Percentiles rank a stretch among this genome's conserved stretches.
These are phyloP conservation scores for Dendrolimus houi DNA, from an alignment of 2,888 invertebrate genomes.

Conservation along the genomic window DNA sequence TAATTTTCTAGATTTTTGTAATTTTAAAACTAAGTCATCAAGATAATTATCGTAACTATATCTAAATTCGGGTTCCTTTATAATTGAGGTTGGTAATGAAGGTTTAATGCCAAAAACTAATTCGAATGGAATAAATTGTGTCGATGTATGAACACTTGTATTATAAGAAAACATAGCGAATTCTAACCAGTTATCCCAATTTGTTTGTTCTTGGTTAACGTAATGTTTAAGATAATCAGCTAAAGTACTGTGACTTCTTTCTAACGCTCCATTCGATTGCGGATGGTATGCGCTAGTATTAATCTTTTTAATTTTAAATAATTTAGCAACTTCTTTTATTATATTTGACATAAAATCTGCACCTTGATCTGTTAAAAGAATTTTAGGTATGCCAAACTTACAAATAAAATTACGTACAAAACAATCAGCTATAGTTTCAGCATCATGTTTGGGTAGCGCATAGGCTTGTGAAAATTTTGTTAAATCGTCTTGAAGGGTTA, in stretches of 20 bases:
- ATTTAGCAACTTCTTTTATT: neutral
- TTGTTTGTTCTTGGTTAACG: neutral
- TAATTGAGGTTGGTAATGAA: neutral
- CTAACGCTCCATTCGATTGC: neutral
- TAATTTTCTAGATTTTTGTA: neutral
- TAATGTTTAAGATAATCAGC: neutral
- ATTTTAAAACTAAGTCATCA: neutral
- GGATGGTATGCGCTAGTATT: neutral
- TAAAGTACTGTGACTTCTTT: neutral
- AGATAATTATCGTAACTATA: neutral
- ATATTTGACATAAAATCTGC: neutral
- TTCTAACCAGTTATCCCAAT: neutral
- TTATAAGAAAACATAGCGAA: neutral
- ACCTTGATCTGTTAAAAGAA: neutral
- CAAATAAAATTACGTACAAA: neutral
- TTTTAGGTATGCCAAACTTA: neutral
- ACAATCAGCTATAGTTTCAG: neutral
- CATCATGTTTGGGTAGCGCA: neutral
- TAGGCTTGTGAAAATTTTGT: neutral
- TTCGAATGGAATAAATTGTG: neutral
- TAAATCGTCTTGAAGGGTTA: neutral
- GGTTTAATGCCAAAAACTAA: neutral
- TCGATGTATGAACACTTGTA: neutral
- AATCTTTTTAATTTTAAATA: neutral
- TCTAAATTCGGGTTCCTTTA: neutral